phyloP scores from a whole-genome alignment of 2,797 vertebrate species.

The Phalanger gymnotis region DNA sequence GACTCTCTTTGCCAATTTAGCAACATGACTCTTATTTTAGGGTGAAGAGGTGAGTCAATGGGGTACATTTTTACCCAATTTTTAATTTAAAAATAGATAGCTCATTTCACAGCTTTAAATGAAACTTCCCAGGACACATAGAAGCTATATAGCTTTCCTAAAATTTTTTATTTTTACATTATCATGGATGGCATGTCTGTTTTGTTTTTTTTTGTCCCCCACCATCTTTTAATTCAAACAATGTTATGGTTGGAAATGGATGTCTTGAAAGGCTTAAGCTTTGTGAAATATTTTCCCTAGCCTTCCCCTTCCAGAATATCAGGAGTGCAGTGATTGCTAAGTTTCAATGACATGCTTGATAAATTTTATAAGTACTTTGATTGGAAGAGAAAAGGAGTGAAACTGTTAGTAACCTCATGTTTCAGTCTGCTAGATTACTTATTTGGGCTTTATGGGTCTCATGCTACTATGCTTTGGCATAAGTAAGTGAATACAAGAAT shows the following conservation, averaged over 20 bases:
- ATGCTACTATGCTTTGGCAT: conserved; percentile 59
- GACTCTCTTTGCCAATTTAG: conserved; percentile 56
- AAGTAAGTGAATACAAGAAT: background rate
- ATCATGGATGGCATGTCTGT: conserved; percentile 34
- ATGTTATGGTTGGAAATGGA: conserved; percentile 51
- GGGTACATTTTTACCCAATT: background rate
- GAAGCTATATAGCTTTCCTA: conserved; percentile 35
- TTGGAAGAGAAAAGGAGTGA: conserved; percentile 48
- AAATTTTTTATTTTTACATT: conserved; percentile 39
- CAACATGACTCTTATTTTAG: conserved; percentile 33
- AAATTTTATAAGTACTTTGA: conserved; percentile 46
- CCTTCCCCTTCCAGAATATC: conserved; percentile 25
- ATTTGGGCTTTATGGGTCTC: conserved; percentile 61
- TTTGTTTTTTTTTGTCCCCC: conserved; percentile 42
- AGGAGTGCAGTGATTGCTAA: conserved; percentile 34
- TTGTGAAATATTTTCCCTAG: conserved; percentile 63
- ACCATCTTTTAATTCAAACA: conserved; percentile 53
- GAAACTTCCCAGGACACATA: conserved; percentile 18
- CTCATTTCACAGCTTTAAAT: conserved; percentile 55
- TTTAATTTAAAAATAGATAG: conserved; percentile 32
- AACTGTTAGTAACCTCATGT: conserved; percentile 44
- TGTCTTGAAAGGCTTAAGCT: conserved; percentile 41
- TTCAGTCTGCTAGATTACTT: conserved; percentile 65
- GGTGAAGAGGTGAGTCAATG: conserved; percentile 57
- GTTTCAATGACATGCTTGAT: conserved; percentile 53